Conservation (phyloP, 2,888 invertebrate species). For the Dryomyza anilis region DNA sequence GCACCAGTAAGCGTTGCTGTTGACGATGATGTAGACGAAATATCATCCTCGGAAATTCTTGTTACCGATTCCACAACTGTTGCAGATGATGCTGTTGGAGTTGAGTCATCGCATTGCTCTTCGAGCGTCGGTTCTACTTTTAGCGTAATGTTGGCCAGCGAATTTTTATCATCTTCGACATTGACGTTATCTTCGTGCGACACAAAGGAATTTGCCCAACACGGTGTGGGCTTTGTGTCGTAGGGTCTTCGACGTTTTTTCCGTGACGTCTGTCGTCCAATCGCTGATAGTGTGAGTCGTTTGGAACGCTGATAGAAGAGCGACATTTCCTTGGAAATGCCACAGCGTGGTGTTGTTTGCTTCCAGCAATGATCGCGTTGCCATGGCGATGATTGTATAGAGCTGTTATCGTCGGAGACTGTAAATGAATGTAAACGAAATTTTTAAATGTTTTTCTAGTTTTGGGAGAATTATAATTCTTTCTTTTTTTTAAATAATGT, state of each 20-base stretch:
- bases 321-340: slow-evolving; percentile 75
- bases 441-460: neutral
- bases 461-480: neutral
- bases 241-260: slow-evolving; percentile 72
- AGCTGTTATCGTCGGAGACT: slow-evolving; percentile 90
- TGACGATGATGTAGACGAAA: slow-evolving; percentile 22
- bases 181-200: slow-evolving; percentile 31
- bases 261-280: slow-evolving; percentile 49
- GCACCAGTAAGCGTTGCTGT: slow-evolving; percentile 19
- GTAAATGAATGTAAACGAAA: slow-evolving; percentile 21
- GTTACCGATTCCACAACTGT: neutral
- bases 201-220: slow-evolving; percentile 28
- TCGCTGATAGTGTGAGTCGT: slow-evolving; percentile 43
- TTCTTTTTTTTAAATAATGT: too few species aligned
- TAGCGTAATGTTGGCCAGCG: neutral
- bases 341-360: slow-evolving; percentile 76
- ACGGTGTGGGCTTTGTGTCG: slow-evolving; percentile 56
- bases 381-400: slow-evolving; percentile 89
- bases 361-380: slow-evolving; percentile 91
- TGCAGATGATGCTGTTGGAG: too few species aligned
- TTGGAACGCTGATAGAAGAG: slow-evolving; percentile 63
- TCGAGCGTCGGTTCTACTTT: neutral
- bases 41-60: slow-evolving; percentile 17
- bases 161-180: neutral
- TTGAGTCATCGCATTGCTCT: neutral